phyloP scores from a whole-genome alignment of 2,888 invertebrate species.

The Sesia apiformis region DNA sequence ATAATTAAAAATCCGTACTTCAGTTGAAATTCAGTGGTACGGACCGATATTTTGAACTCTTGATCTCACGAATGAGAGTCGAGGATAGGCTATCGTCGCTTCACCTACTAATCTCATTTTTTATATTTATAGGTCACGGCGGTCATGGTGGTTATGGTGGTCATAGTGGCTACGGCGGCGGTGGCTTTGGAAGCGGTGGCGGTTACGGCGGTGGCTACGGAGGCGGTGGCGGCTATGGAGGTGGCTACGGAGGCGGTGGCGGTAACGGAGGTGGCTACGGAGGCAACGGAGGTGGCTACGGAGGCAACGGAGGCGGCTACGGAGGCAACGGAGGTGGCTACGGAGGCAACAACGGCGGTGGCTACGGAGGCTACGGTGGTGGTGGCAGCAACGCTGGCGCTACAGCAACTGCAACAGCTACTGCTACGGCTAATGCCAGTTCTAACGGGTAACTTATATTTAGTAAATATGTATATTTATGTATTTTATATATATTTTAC shows the following conservation, averaged over 20 bases:
- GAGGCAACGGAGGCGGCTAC: slow-evolving; percentile 15
- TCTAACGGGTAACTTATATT: slow-evolving; percentile 13
- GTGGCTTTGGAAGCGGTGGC: slow-evolving; percentile 8
- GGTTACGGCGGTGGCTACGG: slow-evolving; percentile 7
- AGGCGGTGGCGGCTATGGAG: slow-evolving; percentile 11
- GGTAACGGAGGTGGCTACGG: slow-evolving; percentile 13
- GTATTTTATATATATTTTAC: no score
- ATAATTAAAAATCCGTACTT: no score
- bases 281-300: slow-evolving; percentile 15
- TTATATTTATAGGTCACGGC: slow-evolving; percentile 1
- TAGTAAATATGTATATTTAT: not conserved
- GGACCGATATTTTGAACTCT: no score
- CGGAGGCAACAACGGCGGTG: slow-evolving; percentile 12
- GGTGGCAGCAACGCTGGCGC: slow-evolving; percentile 4
- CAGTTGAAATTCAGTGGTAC: no score
- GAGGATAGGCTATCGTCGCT: no score
- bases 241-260: slow-evolving; percentile 14
- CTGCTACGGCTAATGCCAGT: slow-evolving; percentile 23
- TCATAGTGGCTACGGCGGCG: slow-evolving; percentile 8
- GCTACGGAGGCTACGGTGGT: slow-evolving; percentile 9
- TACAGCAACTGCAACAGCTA: slow-evolving; percentile 24
- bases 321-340: slow-evolving; percentile 12
- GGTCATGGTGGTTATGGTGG: slow-evolving; percentile 8
- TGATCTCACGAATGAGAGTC: no score
- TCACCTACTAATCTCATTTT: not conserved